Percentiles rank a stretch among this genome's conserved stretches.
Conservation (phyloP, 2,888 invertebrate species). For the Agrotis clavis region DNA sequence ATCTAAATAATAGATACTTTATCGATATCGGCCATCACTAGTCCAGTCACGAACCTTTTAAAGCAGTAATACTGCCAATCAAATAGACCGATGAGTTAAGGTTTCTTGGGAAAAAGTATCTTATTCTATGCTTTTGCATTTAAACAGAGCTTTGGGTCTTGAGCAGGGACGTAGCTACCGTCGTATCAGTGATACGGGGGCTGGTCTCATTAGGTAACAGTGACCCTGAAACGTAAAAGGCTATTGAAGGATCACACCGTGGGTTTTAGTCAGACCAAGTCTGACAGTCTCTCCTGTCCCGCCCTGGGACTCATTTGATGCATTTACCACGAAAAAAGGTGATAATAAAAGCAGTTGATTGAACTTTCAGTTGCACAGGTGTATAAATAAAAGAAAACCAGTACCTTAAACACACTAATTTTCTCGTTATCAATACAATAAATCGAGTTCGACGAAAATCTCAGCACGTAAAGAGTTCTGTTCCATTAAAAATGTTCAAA, state of each 20-base stretch:
- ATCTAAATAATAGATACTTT: neutral
- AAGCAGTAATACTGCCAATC: neutral
- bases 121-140: too few species aligned
- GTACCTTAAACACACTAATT: neutral
- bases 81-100: slow-evolving; percentile 6
- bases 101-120: too few species aligned
- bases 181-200: too few species aligned
- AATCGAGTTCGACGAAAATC: slow-evolving; percentile 25
- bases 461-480: neutral
- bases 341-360: neutral
- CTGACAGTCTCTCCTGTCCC: too few species aligned
- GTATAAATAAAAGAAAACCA: neutral
- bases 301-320: too few species aligned
- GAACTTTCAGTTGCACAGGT: neutral
- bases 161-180: too few species aligned
- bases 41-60: slow-evolving; percentile 45
- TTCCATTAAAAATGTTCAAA: slow-evolving; percentile 8
- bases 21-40: slow-evolving; percentile 38
- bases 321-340: neutral
- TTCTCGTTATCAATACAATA: slow-evolving; percentile 23
- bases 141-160: too few species aligned
- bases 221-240: too few species aligned
- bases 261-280: too few species aligned
- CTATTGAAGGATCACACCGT: too few species aligned
- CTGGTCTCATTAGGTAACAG: too few species aligned